Conservation (phyloP, 2,113 vertebrate genomes). For the Dryoscopus gambensis region DNA sequence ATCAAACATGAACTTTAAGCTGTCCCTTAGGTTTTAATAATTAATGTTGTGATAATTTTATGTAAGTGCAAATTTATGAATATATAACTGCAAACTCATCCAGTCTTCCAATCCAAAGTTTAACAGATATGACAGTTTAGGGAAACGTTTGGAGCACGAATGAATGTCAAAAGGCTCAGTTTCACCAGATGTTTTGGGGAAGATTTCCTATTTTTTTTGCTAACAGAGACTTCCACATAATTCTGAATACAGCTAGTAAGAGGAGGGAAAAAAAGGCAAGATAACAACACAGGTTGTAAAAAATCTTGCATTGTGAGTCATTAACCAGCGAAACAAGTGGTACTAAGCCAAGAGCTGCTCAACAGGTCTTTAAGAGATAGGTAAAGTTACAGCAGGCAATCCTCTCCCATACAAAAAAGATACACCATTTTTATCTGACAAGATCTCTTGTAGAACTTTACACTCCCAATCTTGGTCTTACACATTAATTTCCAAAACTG, state of each 20-base stretch:
- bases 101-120: background rate
- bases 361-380: background rate
- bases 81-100: background rate
- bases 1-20: constrained; percentile 14
- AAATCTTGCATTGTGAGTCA: background rate
- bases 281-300: background rate
- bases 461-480: background rate
- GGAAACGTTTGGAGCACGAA: background rate
- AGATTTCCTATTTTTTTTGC: background rate
- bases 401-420: background rate
- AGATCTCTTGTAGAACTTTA: background rate
- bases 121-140: background rate
- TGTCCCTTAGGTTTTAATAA: background rate
- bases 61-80: background rate
- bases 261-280: background rate
- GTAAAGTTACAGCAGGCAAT: background rate
- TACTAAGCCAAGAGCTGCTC: background rate
- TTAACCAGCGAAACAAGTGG: background rate
- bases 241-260: background rate
- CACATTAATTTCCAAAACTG: background rate
- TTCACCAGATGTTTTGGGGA: background rate
- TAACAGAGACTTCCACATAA: background rate
- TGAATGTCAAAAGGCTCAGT: background rate
- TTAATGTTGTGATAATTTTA: background rate
- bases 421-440: background rate